A percentile compares a stretch with the other conserved stretches of the same genome.
phyloP scores from a whole-genome alignment of 2,888 invertebrate genomes.

The Eupithecia vulgata region DNA sequence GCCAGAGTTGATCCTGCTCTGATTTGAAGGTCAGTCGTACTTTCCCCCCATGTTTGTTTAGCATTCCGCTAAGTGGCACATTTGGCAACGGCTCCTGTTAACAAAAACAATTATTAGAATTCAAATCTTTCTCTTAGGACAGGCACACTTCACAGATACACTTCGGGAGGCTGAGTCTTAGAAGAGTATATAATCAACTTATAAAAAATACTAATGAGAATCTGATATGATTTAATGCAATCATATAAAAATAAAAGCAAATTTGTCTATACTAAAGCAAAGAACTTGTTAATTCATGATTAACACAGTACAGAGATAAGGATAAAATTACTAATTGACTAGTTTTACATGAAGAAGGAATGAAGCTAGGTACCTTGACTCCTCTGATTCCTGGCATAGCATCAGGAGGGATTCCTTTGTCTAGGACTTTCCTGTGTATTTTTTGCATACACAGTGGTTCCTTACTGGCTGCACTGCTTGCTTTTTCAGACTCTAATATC shows the following conservation, averaged over 20 bases:
- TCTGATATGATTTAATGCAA: background rate
- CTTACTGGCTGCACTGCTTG: slow-evolving; percentile 83
- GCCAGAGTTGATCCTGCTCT: slow-evolving; percentile 95
- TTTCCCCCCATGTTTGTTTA: slow-evolving; percentile 95
- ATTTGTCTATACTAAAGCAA: background rate
- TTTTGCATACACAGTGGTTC: slow-evolving; percentile 90
- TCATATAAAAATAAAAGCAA: background rate
- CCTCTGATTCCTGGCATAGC: slow-evolving; percentile 93
- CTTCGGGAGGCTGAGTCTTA: background rate
- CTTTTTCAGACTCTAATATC: slow-evolving; percentile 85
- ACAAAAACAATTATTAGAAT: slow-evolving; percentile 15
- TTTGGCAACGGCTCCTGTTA: slow-evolving; percentile 90
- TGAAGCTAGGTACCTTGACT: slow-evolving; percentile 82
- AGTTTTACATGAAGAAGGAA: background rate
- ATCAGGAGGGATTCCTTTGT: slow-evolving; percentile 95
- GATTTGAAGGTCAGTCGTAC: slow-evolving; percentile 96
- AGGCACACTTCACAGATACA: background rate
- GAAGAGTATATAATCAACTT: background rate
- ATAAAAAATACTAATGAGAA: background rate
- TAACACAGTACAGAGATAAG: background rate
- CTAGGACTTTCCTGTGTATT: slow-evolving; percentile 93
- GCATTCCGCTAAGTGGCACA: slow-evolving; percentile 93
- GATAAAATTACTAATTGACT: background rate
- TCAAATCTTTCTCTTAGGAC: background rate
- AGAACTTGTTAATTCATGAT: background rate